Conservation (phyloP, 2,113 vertebrate genomes). For the Athene noctua region DNA sequence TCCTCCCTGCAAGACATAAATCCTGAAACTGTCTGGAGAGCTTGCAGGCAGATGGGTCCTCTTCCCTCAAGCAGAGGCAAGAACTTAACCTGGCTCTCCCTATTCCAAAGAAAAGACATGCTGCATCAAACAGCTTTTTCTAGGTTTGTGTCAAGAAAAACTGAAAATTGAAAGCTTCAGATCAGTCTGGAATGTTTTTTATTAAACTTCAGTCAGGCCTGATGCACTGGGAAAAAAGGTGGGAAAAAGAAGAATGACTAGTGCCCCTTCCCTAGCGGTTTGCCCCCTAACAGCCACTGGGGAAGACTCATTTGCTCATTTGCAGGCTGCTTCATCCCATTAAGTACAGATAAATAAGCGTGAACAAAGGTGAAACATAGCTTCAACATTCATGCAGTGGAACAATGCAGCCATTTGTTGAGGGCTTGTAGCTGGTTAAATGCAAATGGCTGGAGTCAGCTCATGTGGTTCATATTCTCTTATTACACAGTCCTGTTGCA, state of each 20-base stretch:
- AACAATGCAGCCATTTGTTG: not conserved
- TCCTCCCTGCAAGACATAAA: not conserved
- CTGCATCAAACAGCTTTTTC: not conserved
- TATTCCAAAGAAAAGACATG: not conserved
- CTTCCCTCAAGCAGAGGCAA: not conserved
- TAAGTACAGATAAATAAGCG: not conserved
- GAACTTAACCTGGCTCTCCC: not conserved
- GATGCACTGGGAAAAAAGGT: not conserved
- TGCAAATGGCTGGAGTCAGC: not conserved
- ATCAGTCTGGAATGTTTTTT: not conserved
- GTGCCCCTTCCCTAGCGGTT: not conserved
- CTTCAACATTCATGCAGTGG: not conserved
- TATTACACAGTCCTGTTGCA: not conserved
- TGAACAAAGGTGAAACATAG: not conserved
- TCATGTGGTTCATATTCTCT: not conserved
- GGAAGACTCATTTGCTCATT: not conserved
- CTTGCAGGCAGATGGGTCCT: not conserved
- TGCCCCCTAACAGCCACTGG: not conserved
- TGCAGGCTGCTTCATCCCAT: not conserved
- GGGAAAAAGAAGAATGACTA: not conserved
- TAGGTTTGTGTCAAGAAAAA: not conserved
- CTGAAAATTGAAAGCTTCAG: not conserved
- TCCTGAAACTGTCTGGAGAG: not conserved
- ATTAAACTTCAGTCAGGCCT: not conserved
- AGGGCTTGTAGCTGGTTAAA: not conserved